Base-by-base conservation (phyloP, 2,113 vertebrate species). In the Prochilodus magdalenae region DNA sequence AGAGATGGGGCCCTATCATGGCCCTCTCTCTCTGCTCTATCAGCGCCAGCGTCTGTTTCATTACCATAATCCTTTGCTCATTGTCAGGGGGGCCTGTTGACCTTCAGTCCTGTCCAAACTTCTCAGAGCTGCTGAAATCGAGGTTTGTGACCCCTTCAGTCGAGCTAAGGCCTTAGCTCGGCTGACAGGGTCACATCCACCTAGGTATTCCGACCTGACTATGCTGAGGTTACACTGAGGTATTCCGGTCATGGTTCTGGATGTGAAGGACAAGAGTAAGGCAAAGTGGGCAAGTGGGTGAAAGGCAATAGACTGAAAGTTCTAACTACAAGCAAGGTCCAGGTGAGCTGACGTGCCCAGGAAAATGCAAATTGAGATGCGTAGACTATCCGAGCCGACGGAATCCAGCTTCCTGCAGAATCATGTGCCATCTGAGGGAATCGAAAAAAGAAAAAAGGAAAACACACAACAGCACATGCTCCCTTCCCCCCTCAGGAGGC, bases 31-130 rank as follows among this genome's bases (percentile, higher is more conserved):
- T n/a, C 15, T 80, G 71, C 75, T 85, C 83, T 86, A 78, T 84
- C 86, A 85, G 84, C 63, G 76, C 47, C 84, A 79, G 87, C 59
- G 55, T 75, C 74, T 87, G 84, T 81, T 84, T 82, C 87, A 85
- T 84, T 89, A 89, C 85, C 86, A 88, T 91, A 90, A 90, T 83
- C 72, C 81, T 86, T 83, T 40, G 80, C 89, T 92, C 87, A 87
- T 91, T 88, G 88, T 79, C 82, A 81, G 80, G 29, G 84, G 86
- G 62, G 30, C 79, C 85, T 78, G 82, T 89, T 91, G 92, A 93
- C 92, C 91, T 90, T 86, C 79, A 26, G 70, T 72, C 75, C 84
- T 79, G 76, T 72, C 78, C 47, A 49, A 70, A 81, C 71, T 81
- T 85, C 87, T 87, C 73, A 83, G 84, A 89, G 83, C 87, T 87